Conservation (phyloP, 2,797 vertebrate species). For the Eutrigla gurnardus region DNA sequence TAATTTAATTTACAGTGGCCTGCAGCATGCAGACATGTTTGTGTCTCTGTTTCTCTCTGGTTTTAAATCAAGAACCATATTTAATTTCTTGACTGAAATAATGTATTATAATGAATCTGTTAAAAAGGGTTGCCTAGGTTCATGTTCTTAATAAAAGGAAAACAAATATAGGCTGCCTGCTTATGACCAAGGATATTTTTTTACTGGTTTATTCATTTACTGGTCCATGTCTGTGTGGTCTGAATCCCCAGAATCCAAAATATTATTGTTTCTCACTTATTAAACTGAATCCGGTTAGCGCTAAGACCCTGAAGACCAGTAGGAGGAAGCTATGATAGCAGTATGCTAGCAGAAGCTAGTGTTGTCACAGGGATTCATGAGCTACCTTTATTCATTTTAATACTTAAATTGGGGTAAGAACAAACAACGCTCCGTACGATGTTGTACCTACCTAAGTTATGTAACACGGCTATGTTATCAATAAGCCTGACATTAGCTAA, state of each 20-base stretch:
- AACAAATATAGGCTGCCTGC: too few relatives aligned
- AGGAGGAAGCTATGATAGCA: constrained; percentile 30
- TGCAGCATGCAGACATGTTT: not conserved
- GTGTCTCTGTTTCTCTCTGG: not conserved
- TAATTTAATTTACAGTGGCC: not conserved
- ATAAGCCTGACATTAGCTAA: not conserved
- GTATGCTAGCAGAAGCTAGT: constrained; percentile 63
- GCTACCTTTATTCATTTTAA: constrained; percentile 36
- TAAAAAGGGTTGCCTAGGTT: not conserved
- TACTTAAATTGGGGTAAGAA: constrained; percentile 72
- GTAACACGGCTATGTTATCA: not conserved
- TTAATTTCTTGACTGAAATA: not conserved
- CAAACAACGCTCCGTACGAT: not conserved
- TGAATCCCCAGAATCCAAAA: not conserved
- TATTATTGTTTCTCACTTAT: not conserved
- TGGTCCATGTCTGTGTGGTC: not conserved
- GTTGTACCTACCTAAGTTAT: accelerated
- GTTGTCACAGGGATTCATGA: constrained; percentile 68
- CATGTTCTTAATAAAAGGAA: too few relatives aligned
- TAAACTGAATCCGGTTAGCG: not conserved
- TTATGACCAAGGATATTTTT: not conserved
- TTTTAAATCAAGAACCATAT: not conserved
- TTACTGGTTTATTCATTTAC: not conserved
- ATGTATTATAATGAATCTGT: not conserved
- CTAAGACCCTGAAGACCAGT: constrained; percentile 57